A percentile compares a stretch with the other conserved stretches of the same genome.
Evolutionary conservation across 2,113 vertebrate species (phyloP).

Genomic region (Periophthalmus modestus): DNA sequence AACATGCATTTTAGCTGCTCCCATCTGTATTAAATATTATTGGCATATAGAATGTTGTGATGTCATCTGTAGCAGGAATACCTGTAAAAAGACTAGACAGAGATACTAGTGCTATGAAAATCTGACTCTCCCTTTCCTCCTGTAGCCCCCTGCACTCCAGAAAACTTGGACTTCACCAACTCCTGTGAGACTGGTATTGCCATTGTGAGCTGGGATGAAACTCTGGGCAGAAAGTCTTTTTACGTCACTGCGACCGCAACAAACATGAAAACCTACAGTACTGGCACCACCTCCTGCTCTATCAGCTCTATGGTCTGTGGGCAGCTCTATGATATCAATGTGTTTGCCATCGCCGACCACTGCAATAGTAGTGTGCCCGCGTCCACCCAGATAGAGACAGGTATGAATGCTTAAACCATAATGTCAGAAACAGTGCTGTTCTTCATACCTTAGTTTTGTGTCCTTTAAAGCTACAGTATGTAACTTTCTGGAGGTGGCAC

Average conservation of each 20-base stretch:
- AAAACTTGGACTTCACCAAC: slow-evolving; percentile 56
- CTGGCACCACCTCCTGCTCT: slow-evolving; percentile 53
- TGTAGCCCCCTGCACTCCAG: slow-evolving; percentile 73
- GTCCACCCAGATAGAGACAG: slow-evolving; percentile 59
- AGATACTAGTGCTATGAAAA: too few species aligned
- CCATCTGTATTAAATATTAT: too few species aligned
- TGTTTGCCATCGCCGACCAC: slow-evolving; percentile 58
- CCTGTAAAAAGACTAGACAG: too few species aligned
- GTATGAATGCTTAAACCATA: slow-evolving; percentile 35
- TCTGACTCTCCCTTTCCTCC: neutral
- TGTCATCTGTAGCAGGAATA: too few species aligned
- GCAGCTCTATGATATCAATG: slow-evolving; percentile 54
- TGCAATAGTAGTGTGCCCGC: slow-evolving; percentile 73
- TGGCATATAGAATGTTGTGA: too few species aligned
- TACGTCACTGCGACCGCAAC: slow-evolving; percentile 16
- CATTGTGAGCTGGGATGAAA: slow-evolving; percentile 70
- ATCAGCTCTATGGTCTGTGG: slow-evolving; percentile 67
- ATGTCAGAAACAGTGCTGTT: too few species aligned
- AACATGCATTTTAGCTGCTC: too few species aligned
- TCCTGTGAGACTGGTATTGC: slow-evolving; percentile 57
- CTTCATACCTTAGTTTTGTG: too few species aligned
- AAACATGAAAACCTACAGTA: slow-evolving; percentile 41
- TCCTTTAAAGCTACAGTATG: too few species aligned
- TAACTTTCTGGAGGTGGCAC: too few species aligned
- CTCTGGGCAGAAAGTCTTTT: slow-evolving; percentile 63